Evolutionary conservation across 2,113 vertebrate species (phyloP), one percentile per base, ranked within the genome.

Genomic region (Polypterus senegalus): DNA sequence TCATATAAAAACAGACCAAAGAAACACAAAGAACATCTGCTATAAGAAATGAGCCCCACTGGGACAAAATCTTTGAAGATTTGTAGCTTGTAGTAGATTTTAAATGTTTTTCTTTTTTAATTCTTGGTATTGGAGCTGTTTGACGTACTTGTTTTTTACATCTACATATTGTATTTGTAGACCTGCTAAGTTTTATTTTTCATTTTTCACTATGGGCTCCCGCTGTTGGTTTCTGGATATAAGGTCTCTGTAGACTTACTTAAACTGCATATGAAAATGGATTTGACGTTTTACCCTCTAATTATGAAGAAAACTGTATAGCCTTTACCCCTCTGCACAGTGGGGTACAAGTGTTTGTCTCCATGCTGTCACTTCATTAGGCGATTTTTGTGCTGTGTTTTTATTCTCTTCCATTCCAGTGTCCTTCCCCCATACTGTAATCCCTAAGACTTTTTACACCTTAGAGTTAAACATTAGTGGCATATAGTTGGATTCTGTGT

Each of bases 1-100:
- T 74, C 71, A 69, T 76, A 78, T 74, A 67, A 62, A 64, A 58
- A 70, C 75, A 76, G 63, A 77, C 62, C 52, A 11, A 48, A 62
- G 11, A 27, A 53, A 7, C 7, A 44, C 56, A 66, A 46, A 55
- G 48, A 59, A 48, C 54, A 48, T 27, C 52, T 57, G 6, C 51
- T 51, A 57, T 6, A 57, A 58, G 11, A 62, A 58, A 58, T 46
- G 7, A 45, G 44, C 58, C 60, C 46, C 46, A 48, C 44, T 45
- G 56, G 56, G 27, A 57, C n/a, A 8, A 54, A 56, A 53, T 44
- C 48, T 27, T 27, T 45, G 56, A 54, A 63, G 49, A 10, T 7
- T 54, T 47, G 27, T 9, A n/a, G 7, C 48, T 48, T 43, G 4
- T 47, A 48, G 27, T 3, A 6, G 4, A 11, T 45, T 8, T 45